Base-by-base conservation (phyloP, 2,797 vertebrate species). In the Iguana delicatissima region DNA sequence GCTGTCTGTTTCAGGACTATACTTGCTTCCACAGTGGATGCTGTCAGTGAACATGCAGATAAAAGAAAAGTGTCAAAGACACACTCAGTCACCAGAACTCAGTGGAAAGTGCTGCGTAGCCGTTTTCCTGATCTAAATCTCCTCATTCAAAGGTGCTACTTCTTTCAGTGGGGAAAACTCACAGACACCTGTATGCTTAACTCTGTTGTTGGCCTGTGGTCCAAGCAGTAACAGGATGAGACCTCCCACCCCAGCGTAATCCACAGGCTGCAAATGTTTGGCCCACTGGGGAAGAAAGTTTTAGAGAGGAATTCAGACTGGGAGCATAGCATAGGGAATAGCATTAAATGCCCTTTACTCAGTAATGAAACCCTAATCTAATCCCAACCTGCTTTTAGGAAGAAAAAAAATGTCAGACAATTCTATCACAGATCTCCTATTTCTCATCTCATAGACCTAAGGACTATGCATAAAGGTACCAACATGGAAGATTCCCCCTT, bases 11-110 rank as follows among this genome's bases (percentile, higher is more conserved):
- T n/a, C 55, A 57, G 42, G n/a, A 69, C 4, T 42, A 42, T 84
- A n/a, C 42, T 87, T 90, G 80, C 57, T 90, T 83, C 59, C 57
- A 86, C 52, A 24, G 9, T 90, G 46, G 32, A 20, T 84, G 80
- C 64, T 55, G n/a, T 80, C 50, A 84, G 59, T 38, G 35, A n/a
- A 38, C n/a, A 42, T 55, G 59, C 74, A 84, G 67, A 91, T n/a
- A 83, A 64, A 81, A 87, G 22, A 77, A 73, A 84, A 29, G 42
- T 9, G 8, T 69, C 59, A 87, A 91, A 87, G 57, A 64, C 50
- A 32, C 42, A 13, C n/a, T 55, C 52, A 52, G 9, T 8, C 38
- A 35, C 24, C 55, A 83, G 46, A 52, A 73, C 18, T 69, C 24
- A 84, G 32, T 76, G 69, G 52, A 42, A 55, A 86, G 38, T 35